Evolutionary conservation across 2,113 vertebrate genomes (phyloP).

Genomic region (Rhinopithecus roxellana): DNA sequence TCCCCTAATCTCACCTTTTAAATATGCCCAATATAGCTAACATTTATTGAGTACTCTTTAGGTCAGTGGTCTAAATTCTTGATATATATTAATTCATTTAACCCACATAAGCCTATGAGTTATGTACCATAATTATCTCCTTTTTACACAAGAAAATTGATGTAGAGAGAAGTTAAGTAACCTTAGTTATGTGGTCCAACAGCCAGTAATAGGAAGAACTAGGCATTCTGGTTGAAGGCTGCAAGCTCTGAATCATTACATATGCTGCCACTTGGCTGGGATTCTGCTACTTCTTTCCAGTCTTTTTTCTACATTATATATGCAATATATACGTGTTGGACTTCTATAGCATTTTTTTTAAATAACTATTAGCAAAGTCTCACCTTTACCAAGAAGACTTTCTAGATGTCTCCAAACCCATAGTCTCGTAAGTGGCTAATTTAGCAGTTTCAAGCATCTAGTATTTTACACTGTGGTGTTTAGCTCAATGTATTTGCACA

Average conservation of each 20-base stretch:
- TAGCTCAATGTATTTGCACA: background rate
- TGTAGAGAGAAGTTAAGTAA: background rate
- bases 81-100: background rate
- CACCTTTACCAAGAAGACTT: background rate
- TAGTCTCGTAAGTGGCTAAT: background rate
- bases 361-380: background rate
- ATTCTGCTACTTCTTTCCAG: background rate
- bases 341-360: background rate
- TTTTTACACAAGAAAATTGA: background rate
- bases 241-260: background rate
- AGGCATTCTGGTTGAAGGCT: background rate
- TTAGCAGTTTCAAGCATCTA: background rate
- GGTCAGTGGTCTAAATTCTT: background rate
- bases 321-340: background rate
- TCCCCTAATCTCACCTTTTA: background rate
- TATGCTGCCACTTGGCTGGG: fast-evolving
- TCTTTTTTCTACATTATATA: background rate
- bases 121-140: background rate
- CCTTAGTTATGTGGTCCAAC: too few relatives aligned
- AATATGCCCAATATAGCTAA: background rate
- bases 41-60: background rate
- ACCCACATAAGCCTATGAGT: background rate
- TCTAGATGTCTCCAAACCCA: background rate
- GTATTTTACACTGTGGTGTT: background rate
- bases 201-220: background rate